Percentiles rank a stretch among this genome's conserved stretches.
Conservation (phyloP, 2,888 invertebrate genomes). For the Caenorhabditis becei region DNA sequence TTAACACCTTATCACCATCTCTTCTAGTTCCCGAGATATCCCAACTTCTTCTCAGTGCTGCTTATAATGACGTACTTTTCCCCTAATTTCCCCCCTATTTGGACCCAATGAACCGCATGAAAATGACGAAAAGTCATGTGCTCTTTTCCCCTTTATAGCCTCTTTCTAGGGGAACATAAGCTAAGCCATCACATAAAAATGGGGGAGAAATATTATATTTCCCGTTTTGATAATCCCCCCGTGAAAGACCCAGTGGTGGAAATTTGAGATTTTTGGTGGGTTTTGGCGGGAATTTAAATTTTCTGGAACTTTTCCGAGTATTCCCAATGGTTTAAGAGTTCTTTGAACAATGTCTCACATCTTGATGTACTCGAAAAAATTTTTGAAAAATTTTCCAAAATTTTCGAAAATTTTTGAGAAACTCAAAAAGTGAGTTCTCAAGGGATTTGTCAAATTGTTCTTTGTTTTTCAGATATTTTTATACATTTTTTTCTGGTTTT, state of each 20-base stretch:
- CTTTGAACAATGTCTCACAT: background rate
- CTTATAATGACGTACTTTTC: too few relatives aligned
- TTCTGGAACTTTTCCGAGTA: background rate
- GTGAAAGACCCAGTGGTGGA: too few relatives aligned
- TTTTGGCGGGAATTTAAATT: too few relatives aligned
- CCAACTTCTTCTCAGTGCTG: too few relatives aligned
- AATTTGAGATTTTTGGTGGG: too few relatives aligned
- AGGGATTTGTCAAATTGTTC: too few relatives aligned
- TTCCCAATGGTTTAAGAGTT: background rate
- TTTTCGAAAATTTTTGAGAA: background rate
- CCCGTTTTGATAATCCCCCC: too few relatives aligned
- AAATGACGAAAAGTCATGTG: background rate
- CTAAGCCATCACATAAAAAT: background rate
- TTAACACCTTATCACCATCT: too few relatives aligned
- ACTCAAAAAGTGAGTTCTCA: background rate
- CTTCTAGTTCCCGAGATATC: too few relatives aligned
- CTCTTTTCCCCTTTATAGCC: background rate
- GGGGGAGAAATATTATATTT: background rate
- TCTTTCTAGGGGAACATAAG: background rate
- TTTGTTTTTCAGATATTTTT: too few relatives aligned
- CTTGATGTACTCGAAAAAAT: background rate
- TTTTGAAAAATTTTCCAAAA: background rate
- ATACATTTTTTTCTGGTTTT: too few relatives aligned
- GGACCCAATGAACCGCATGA: conserved; percentile 1
- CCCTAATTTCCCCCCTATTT: conserved; percentile 7